Percentiles rank a stretch among this genome's conserved stretches.
phyloP scores from a whole-genome alignment of 2,797 vertebrate species.

The Ctenopoma kingsleyae region DNA sequence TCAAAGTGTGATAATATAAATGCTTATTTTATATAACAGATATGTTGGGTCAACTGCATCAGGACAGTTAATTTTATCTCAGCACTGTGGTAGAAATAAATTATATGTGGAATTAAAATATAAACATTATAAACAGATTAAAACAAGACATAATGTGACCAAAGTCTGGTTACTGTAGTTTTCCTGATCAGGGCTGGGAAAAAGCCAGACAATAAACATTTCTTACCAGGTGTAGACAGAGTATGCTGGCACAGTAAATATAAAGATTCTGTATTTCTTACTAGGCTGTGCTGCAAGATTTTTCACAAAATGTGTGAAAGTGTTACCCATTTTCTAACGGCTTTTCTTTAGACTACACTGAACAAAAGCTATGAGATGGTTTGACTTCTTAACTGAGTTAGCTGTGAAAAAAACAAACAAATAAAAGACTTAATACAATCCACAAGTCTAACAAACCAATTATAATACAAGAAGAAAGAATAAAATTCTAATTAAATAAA shows the following conservation, averaged over 20 bases:
- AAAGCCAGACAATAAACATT: slow-evolving; percentile 32
- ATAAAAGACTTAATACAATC: no score
- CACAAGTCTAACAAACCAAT: background rate
- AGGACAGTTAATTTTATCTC: background rate
- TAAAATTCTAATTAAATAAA: background rate
- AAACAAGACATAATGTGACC: slow-evolving; percentile 12
- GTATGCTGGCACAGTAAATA: slow-evolving; percentile 13
- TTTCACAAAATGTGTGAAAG: slow-evolving; percentile 2
- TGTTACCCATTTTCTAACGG: background rate
- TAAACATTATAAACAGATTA: background rate
- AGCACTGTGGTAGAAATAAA: background rate
- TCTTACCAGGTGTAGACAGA: background rate
- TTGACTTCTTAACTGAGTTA: no score
- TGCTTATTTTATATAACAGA: background rate
- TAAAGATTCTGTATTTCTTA: slow-evolving; percentile 3
- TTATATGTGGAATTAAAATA: no score
- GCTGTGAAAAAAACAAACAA: no score
- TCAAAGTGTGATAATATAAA: slow-evolving; percentile 10
- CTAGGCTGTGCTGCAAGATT: background rate
- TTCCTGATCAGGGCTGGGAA: slow-evolving; percentile 23
- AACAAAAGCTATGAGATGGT: background rate
- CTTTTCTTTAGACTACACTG: background rate
- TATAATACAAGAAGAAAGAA: background rate
- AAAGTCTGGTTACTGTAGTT: slow-evolving; percentile 11
- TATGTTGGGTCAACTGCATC: background rate